phyloP scores from a whole-genome alignment of 2,113 vertebrate genomes.

The Cebus imitator region DNA sequence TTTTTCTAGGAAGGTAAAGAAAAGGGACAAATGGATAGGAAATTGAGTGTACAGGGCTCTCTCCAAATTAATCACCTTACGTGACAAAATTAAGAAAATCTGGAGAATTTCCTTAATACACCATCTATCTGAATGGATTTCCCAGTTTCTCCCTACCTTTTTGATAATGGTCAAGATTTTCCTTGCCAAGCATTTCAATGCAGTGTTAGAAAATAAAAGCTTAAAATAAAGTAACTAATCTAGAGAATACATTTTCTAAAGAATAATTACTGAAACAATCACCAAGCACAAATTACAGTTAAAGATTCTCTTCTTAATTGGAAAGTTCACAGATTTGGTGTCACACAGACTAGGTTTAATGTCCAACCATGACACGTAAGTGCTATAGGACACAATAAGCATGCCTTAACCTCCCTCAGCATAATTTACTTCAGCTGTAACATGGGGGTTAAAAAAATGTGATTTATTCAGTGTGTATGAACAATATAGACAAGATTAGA shows the following conservation, averaged over 20 bases:
- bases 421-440: neutral
- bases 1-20: neutral
- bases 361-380: neutral
- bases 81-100: neutral
- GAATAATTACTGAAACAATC: neutral
- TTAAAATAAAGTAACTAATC: neutral
- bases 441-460: neutral
- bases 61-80: neutral
- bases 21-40: neutral
- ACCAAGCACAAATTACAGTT: neutral
- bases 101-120: neutral
- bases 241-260: neutral
- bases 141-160: neutral
- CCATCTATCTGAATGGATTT: neutral
- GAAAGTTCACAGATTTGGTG: neutral
- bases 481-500: neutral
- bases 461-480: neutral
- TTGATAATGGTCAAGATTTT: neutral
- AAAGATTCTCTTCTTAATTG: neutral
- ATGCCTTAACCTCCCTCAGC: neutral
- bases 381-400: neutral
- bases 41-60: neutral
- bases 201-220: slow-evolving; percentile 2
- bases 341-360: neutral
- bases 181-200: neutral